phyloP scores from a whole-genome alignment of 2,797 vertebrate genomes.

The Lophius americanus region DNA sequence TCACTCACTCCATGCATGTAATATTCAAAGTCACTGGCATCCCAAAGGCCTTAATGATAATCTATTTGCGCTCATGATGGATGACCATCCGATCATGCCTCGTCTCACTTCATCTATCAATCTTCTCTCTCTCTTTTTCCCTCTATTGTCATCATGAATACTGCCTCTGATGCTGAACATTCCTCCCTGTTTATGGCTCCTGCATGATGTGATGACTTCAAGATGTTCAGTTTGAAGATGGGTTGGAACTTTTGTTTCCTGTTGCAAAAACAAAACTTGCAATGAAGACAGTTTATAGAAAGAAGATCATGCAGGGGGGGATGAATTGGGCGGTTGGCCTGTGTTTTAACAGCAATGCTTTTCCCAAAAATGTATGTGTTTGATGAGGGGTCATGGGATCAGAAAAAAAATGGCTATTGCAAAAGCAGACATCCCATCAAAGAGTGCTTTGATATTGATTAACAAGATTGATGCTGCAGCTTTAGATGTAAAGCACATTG shows the following conservation, averaged over 20 bases:
- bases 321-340: neutral
- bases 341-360: neutral
- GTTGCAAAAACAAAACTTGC: neutral
- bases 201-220: conserved; percentile 13
- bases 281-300: conserved; percentile 21
- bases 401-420: neutral
- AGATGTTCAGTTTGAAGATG: conserved; percentile 1
- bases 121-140: neutral
- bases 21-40: conserved; percentile 41
- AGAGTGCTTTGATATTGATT: neutral
- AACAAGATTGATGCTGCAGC: neutral
- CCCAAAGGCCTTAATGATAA: conserved; percentile 33
- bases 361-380: conserved; percentile 20
- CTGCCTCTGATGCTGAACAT: neutral
- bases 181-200: conserved; percentile 12
- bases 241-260: neutral
- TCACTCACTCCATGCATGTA: conserved; percentile 14
- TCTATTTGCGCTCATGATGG: conserved; percentile 46
- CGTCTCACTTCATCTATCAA: conserved; percentile 3
- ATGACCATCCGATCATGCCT: conserved; percentile 37
- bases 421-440: neutral
- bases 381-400: neutral
- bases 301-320: neutral
- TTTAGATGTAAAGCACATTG: neutral
- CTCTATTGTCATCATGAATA: neutral